Evolutionary conservation across 2,113 vertebrate genomes (phyloP).

Genomic region (Paracanthobrama guichenoti): DNA sequence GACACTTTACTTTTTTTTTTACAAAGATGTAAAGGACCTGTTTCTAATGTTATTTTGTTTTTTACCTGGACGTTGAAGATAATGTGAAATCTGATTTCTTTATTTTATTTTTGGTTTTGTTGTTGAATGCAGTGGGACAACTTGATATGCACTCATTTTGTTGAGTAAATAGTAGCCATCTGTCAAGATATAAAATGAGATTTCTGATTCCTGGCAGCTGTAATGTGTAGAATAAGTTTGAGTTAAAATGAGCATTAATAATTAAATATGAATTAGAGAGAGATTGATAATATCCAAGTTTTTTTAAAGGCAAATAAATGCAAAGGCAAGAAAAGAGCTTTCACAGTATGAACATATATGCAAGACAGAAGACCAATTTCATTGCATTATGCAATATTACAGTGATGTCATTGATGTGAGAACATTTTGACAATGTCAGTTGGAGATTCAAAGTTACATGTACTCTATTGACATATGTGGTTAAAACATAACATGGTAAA

Average conservation of each 20-base stretch:
- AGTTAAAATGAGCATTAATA: neutral
- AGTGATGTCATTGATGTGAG: neutral
- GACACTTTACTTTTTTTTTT: constrained; percentile 32
- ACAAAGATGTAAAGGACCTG: constrained; percentile 31
- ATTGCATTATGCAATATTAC: neutral
- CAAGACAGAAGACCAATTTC: neutral
- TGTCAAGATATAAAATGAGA: neutral
- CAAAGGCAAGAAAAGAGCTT: neutral
- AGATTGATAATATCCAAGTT: neutral
- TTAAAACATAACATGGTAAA: neutral
- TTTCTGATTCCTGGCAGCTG: neutral
- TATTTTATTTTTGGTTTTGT: constrained; percentile 44
- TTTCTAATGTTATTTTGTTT: constrained; percentile 17
- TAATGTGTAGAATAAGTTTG: neutral
- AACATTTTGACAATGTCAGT: neutral
- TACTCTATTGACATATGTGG: neutral
- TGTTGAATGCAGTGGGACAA: constrained; percentile 6
- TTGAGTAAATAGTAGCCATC: neutral
- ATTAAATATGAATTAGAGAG: neutral
- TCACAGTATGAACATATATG: neutral
- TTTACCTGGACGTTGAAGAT: constrained; percentile 48
- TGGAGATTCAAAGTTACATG: too few species aligned
- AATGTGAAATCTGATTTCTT: constrained; percentile 43
- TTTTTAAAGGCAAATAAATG: neutral
- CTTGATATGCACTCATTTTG: constrained; percentile 31